A percentile compares a stretch with the other conserved stretches of the same genome.
phyloP scores from a whole-genome alignment of 2,797 vertebrate genomes.

The Euthynnus affinis region DNA sequence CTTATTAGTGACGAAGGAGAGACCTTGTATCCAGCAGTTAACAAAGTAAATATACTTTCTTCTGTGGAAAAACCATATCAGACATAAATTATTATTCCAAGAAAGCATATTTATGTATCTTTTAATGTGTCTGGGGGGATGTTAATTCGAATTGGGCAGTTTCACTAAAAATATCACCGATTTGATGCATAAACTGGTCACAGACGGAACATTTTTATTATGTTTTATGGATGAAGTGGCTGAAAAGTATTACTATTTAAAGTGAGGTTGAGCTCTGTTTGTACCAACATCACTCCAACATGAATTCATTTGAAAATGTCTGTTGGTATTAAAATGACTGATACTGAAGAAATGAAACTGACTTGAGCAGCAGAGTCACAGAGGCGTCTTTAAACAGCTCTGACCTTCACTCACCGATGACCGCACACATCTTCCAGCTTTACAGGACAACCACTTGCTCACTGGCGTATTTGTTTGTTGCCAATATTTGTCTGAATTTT shows the following conservation, averaged over 20 bases:
- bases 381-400: not conserved
- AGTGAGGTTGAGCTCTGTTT: not conserved
- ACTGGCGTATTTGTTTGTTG: not conserved
- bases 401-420: conserved; percentile 9
- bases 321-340: not conserved
- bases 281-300: not conserved
- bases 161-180: not conserved
- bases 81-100: too few relatives aligned
- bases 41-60: too few relatives aligned
- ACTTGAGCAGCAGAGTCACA: not conserved
- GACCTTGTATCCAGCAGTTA: too few relatives aligned
- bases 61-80: too few relatives aligned
- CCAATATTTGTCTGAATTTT: not conserved
- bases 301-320: not conserved
- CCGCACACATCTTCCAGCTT: not conserved
- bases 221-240: conserved; percentile 2
- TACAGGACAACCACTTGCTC: not conserved
- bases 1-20: too few relatives aligned
- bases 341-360: not conserved
- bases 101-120: too few relatives aligned
- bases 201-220: not conserved
- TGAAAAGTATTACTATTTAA: not conserved
- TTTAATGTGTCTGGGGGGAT: too few relatives aligned
- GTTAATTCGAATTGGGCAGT: not conserved
- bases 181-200: conserved; percentile 7